Base-by-base conservation (phyloP, 2,797 vertebrate genomes). In the Anas georgica region DNA sequence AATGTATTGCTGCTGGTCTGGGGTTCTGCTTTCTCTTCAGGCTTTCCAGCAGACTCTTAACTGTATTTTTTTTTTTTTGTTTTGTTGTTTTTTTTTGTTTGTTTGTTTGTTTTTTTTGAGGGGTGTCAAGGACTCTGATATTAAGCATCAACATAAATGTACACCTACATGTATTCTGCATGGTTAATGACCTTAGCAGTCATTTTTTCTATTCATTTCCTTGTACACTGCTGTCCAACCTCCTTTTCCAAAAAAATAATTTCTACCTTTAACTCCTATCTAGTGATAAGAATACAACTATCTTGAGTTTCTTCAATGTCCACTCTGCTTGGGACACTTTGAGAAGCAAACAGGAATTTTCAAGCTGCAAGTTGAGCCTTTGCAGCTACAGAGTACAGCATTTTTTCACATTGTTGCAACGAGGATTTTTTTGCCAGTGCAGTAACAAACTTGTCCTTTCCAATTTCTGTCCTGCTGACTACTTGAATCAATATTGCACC, bases 211-310 rank as follows among this genome's bases (percentile, higher is more conserved):
- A 4, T 52, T n/a, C 12, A 5, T 7, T 89, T 54, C 25, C n/a
- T n/a, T 18, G 20, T 45, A 11, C 0, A 0, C 13, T 81, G 9
- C 31, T n/a, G 3, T 50, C 68, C 1, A 1, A 68, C 25, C 18
- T 75, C 26, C 14, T 85, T 74, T 60, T 35, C 25, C 35, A 20
- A 41, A 6, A 52, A 9, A 55, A 43, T 4, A 43, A 55, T 86
- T 95, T 28, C 39, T 29, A 58, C 4, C 5, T 1, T 77, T 28
- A 59, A 37, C 39, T 76, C 29, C 3, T 8, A n/a, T 48, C 48
- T 41, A 48, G 7, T 29, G 28, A 52, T 37, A 60, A 63, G 26
- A 64, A 26, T 25, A 10, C 3, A 23, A 9, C 31, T 78, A 1
- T 23, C 26, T 35, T 59, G 6, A 6, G 12, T 68, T 59, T 88